Percentiles rank a stretch among this genome's conserved stretches.
These are phyloP conservation scores for Pharmacophagus antenor DNA, from an alignment of 2,888 invertebrate species.

Conservation along the genomic window DNA sequence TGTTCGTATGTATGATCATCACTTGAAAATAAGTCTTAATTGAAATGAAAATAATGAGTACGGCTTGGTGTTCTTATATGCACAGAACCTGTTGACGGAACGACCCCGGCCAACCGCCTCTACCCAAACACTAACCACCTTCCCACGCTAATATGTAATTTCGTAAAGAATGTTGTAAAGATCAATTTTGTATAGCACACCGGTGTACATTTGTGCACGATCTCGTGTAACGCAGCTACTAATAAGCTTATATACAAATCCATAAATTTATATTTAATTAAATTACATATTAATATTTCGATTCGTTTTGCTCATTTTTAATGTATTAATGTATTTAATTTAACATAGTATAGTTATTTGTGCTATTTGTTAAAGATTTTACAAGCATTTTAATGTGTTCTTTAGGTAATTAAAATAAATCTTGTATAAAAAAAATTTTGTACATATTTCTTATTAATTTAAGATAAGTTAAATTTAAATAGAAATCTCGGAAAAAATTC, in stretches of 20 bases:
- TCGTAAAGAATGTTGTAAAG: background rate
- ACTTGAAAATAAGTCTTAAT: constrained; percentile 45
- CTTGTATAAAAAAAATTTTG: background rate
- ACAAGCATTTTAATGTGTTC: background rate
- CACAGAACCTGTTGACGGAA: constrained; percentile 43
- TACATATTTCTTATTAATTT: background rate
- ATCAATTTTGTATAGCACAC: background rate
- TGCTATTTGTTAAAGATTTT: background rate
- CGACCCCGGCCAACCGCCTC: constrained; percentile 16
- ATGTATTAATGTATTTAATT: too few relatives aligned
- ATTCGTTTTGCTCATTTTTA: too few relatives aligned
- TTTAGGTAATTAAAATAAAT: background rate
- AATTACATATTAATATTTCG: background rate
- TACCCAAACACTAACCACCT: background rate
- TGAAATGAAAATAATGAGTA: constrained; percentile 44
- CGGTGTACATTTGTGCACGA: background rate
- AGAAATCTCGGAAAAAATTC: constrained; percentile 46
- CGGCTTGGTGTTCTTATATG: constrained; percentile 55
- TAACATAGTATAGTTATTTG: background rate
- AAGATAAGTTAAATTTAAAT: background rate
- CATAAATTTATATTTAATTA: background rate
- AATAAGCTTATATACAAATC: background rate
- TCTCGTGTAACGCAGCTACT: background rate
- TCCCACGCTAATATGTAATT: background rate
- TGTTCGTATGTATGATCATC: constrained; percentile 53